These are phyloP conservation scores for Microplitis manilae DNA, from an alignment of 2,888 invertebrate species.

Conservation along the genomic window DNA sequence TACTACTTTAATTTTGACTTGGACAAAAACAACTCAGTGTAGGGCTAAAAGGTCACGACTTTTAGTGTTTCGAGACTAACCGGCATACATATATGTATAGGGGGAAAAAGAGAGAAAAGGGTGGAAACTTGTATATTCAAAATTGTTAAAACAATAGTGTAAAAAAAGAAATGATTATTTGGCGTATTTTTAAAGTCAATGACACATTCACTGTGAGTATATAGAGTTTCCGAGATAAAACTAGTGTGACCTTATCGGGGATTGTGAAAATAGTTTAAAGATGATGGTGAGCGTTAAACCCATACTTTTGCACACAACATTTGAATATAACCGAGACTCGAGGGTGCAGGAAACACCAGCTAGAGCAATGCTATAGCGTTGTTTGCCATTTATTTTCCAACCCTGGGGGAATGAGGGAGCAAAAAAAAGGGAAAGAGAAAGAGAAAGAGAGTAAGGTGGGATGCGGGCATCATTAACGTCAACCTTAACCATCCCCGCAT, in stretches of 20 bases:
- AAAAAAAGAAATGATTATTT: conserved; percentile 24
- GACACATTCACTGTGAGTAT: not conserved
- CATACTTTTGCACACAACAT: not conserved
- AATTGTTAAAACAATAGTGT: not conserved
- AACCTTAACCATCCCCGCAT: conserved; percentile 61
- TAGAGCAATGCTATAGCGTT: conserved; percentile 26
- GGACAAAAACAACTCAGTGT: too few relatives aligned
- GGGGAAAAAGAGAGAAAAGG: not conserved
- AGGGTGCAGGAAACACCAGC: conserved; percentile 14
- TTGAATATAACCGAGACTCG: conserved; percentile 14
- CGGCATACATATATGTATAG: too few relatives aligned
- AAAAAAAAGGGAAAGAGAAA: conserved; percentile 50
- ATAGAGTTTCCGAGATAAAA: not conserved
- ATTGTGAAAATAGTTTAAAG: conserved; percentile 5
- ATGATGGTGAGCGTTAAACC: not conserved
- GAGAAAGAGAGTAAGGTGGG: conserved; percentile 44
- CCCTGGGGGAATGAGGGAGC: conserved; percentile 42
- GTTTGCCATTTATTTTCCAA: conserved; percentile 61
- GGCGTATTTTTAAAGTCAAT: not conserved
- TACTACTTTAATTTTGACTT: too few relatives aligned
- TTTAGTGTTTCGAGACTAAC: too few relatives aligned
- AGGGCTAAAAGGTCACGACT: too few relatives aligned
- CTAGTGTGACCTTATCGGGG: not conserved
- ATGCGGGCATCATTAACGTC: conserved; percentile 68
- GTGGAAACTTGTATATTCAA: not conserved